These are phyloP conservation scores for Lithosia quadra DNA, from an alignment of 2,888 invertebrate species.

Conservation along the genomic window DNA sequence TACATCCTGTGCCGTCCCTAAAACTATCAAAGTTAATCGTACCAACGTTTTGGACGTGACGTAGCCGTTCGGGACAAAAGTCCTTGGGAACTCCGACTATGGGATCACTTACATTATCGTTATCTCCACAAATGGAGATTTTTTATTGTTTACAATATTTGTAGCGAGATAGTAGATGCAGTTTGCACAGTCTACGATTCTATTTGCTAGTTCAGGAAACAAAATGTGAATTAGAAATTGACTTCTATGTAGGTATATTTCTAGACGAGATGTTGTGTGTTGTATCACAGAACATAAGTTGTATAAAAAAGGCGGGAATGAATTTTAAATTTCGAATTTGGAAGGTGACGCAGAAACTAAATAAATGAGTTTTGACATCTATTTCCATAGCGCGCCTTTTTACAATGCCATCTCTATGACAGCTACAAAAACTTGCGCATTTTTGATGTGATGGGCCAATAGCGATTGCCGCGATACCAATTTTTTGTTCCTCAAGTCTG, in stretches of 20 bases:
- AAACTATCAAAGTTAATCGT: slow-evolving; percentile 60
- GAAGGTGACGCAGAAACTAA: background rate
- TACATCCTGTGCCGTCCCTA: slow-evolving; percentile 73
- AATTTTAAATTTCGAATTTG: too few relatives aligned
- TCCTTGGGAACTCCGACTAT: slow-evolving; percentile 53
- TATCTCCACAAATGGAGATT: slow-evolving; percentile 83
- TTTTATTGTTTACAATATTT: slow-evolving; percentile 55
- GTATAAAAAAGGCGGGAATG: too few relatives aligned
- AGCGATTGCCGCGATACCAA: too few relatives aligned
- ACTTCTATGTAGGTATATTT: too few relatives aligned
- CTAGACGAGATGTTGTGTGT: too few relatives aligned
- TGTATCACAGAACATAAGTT: too few relatives aligned
- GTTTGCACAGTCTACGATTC: slow-evolving; percentile 49
- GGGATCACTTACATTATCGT: slow-evolving; percentile 73
- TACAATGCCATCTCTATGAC: too few relatives aligned
- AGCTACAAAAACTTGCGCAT: too few relatives aligned
- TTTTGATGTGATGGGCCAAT: too few relatives aligned
- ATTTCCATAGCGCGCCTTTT: too few relatives aligned
- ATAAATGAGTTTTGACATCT: background rate
- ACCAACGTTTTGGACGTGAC: slow-evolving; percentile 59
- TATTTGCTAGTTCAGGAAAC: background rate
- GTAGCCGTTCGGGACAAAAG: slow-evolving; percentile 30
- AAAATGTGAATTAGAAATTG: too few relatives aligned
- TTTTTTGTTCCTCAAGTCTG: too few relatives aligned
- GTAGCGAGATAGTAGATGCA: slow-evolving; percentile 54